Evolutionary conservation across 2,888 invertebrate species (phyloP), one percentile per base, ranked within the genome.

Genomic region (Neoitamus cyanurus): DNA sequence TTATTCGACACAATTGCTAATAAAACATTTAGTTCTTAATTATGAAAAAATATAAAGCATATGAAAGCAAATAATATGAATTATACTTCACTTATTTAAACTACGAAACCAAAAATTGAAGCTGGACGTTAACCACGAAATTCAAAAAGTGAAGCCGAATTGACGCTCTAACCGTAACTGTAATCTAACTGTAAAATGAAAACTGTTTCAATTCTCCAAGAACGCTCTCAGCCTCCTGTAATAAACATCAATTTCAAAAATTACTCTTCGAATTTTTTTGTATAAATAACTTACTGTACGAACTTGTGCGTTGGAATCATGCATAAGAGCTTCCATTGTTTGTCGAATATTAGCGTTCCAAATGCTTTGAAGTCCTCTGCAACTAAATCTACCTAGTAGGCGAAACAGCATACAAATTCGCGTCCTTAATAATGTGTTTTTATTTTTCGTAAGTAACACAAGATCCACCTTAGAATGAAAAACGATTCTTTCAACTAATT

Each of bases 361-460:
- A 72, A 90, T 88, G 75, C 87, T 89, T 85, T 91, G 91, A 84
- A 96, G 92, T 0, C 94, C 93, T 13, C 94, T 93, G 87, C 94
- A 93, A 73, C 94, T 94, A 88, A 94, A 94, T 78, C 94, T 94
- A 31, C 94, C 94, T 84, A 96, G 90, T 31, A 95, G 92, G 87
- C 94, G 93, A 20, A 96, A 92, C n/a, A 97, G 92, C 87, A 94
- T 93, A 88, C 96, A 96, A 9, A 94, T 93, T 88, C 96, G 93
- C 88, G 94, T 93, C 87, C 93, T 88, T 6, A 95, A 88, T 0
- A 93, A 90, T 84, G 93, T 92, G 87, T 93, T 93, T 0, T 93
- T 92, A 88, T 93, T 93, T 87, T 93, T 92, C 84, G 95, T 89
- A 80, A 95, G 92, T 36, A 89, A 89, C 48, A 93, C 90, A 85